Percentiles rank a stretch among this genome's conserved stretches.
phyloP scores from a whole-genome alignment of 2,797 vertebrate species.

The Gambelia wislizenii region DNA sequence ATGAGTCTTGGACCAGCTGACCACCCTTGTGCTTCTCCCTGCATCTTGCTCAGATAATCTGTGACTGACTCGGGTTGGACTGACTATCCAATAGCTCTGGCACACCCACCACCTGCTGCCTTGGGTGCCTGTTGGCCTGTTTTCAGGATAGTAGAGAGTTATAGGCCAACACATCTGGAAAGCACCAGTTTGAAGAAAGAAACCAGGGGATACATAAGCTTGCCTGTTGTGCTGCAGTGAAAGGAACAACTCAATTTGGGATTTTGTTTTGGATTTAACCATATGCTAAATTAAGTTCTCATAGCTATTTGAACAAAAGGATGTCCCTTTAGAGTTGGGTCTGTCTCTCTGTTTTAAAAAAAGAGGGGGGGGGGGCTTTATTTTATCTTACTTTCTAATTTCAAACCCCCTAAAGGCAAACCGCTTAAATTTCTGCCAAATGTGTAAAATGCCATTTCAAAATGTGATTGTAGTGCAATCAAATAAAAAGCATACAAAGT shows the following conservation, averaged over 20 bases:
- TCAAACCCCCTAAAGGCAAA: background rate
- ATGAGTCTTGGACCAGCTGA: too few species aligned
- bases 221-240: background rate
- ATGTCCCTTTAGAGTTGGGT: background rate
- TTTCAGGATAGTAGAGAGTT: too few species aligned
- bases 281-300: background rate
- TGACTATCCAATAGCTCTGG: too few species aligned
- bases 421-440: conserved; percentile 14
- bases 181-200: background rate
- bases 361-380: background rate
- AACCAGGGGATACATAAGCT: background rate
- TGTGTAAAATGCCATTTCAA: conserved; percentile 14
- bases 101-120: too few species aligned
- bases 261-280: background rate
- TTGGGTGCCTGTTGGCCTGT: too few species aligned
- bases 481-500: background rate
- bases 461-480: background rate
- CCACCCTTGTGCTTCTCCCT: too few species aligned
- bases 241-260: too few species aligned
- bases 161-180: too few species aligned
- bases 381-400: background rate
- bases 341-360: background rate
- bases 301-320: background rate
- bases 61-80: too few species aligned
- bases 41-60: too few species aligned